phyloP scores from a whole-genome alignment of 1,140 invertebrate species.

The Yoshiicerus persimilis region DNA sequence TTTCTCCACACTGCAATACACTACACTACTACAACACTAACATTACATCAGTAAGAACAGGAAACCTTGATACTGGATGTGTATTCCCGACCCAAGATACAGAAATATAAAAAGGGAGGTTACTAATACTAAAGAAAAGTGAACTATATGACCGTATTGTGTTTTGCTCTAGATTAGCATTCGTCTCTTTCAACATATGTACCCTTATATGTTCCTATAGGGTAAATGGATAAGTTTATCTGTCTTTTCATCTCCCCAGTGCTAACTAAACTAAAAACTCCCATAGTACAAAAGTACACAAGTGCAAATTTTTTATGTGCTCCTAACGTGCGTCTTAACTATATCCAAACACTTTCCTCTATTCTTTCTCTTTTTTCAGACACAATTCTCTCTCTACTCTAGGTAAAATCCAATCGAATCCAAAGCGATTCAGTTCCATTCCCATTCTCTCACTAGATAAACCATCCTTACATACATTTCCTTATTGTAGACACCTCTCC shows the following conservation, averaged over 20 bases:
- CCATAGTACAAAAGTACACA: neutral
- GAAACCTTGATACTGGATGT: no score
- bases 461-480: neutral
- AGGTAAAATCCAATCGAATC: neutral
- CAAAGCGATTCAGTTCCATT: neutral
- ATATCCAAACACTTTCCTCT: neutral
- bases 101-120: neutral
- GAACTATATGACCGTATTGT: neutral
- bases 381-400: neutral
- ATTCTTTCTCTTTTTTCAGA: neutral
- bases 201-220: neutral
- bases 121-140: neutral
- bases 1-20: neutral
- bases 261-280: constrained; percentile 17
- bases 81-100: no score
- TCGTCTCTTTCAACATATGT: neutral
- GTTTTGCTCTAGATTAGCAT: no score
- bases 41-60: neutral
- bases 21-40: neutral
- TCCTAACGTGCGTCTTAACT: neutral
- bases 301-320: constrained; percentile 20
- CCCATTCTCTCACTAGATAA: neutral
- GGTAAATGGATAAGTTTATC: neutral
- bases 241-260: constrained; percentile 4
- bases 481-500: no score